A percentile compares a stretch with the other conserved stretches of the same genome.
These are phyloP conservation scores for Cebus imitator DNA, from an alignment of 2,113 vertebrate genomes.

Conservation along the genomic window DNA sequence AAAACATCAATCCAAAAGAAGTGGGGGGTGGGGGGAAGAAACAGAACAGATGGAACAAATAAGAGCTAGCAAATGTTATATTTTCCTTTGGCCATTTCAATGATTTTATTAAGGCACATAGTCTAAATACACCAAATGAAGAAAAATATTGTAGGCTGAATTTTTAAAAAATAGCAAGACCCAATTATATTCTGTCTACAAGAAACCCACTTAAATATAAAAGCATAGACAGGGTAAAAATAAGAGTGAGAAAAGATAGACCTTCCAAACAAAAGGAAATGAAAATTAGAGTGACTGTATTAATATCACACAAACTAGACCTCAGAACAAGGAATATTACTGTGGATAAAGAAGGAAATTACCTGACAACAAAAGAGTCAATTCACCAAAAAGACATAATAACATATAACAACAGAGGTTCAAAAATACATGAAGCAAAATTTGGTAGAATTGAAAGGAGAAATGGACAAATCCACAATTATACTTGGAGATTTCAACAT, in stretches of 20 bases:
- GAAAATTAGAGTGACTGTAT: not conserved
- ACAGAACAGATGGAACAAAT: not conserved
- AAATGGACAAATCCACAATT: not conserved
- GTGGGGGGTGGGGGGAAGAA: not conserved
- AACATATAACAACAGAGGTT: not conserved
- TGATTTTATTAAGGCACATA: not conserved
- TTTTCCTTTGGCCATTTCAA: not conserved
- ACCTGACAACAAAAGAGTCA: not conserved
- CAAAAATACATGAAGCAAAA: not conserved
- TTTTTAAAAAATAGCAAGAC: not conserved
- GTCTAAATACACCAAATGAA: not conserved
- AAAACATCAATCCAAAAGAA: not conserved
- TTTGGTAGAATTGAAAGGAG: not conserved
- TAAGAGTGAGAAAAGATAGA: not conserved
- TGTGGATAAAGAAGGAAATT: not conserved
- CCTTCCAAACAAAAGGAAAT: not conserved
- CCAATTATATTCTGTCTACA: not conserved
- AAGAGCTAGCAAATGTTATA: not conserved
- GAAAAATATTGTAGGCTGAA: not conserved
- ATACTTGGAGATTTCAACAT: not conserved
- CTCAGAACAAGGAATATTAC: not conserved
- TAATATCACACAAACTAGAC: not conserved
- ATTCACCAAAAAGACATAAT: not conserved
- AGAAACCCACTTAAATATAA: not conserved
- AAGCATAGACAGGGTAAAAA: not conserved